Base-by-base conservation (phyloP, 2,797 vertebrate genomes). In the Esox masquinongy region DNA sequence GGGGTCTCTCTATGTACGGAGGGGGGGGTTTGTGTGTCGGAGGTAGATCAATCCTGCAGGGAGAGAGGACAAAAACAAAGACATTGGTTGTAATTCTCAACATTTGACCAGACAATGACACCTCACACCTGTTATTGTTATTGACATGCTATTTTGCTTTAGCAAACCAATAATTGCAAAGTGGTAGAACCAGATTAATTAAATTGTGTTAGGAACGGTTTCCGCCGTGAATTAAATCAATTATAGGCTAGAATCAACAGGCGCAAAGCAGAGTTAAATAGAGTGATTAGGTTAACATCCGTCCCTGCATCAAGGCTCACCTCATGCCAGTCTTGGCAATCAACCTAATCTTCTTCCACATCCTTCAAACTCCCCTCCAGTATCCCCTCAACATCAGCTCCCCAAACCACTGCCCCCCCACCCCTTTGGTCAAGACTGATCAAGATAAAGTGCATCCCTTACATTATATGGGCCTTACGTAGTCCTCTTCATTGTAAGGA, bases 21-120 rank as follows among this genome's bases (percentile, higher is more conserved):
- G 93, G 92, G 34, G 93, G 93, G 0, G 93, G 93, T 78, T 94
- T 94, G 90, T 94, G 94, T 75, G 94, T 94, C 47, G 93, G 93
- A 81, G 94, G 94, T 84, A 94, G 93, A 83, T 95, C 94, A 86
- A 95, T 95, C 79, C 94, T 95, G 88, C 51, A 77, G 68, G 78
- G 8, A 84, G 77, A 76, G 12, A 24, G 73, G 16, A 59, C 53
- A 72, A 67, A 59, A 72, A 11, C 80, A 43, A 73, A 14, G 4
- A 31, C 34, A 63, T 24, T 56, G 7, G 26, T 31, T 64, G 61
- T 31, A 12, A 2, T 5, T 34, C 75, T 78, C 24, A 22, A 63
- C 22, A 14, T 61, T 22, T 24, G 11, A 24, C n/a, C 56, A 61
- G 56, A 61, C 11, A 26, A 17, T 24, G 56, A 61, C 22, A 61